Conservation (phyloP, 2,113 vertebrate species). For the Platycercus adscitus region DNA sequence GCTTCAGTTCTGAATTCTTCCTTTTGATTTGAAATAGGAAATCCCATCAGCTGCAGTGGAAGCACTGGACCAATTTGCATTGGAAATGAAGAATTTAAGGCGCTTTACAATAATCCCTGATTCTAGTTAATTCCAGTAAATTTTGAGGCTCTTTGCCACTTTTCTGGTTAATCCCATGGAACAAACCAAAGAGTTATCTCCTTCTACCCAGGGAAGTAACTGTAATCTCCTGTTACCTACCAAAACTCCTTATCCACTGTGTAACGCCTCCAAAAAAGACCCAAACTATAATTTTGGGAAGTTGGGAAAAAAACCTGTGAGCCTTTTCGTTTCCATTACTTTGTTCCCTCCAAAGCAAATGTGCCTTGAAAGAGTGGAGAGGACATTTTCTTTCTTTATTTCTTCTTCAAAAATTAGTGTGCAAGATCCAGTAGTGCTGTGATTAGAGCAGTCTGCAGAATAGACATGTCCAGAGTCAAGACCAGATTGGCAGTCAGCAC, state of each 20-base stretch:
- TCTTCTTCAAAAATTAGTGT: not conserved
- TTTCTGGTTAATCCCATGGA: not conserved
- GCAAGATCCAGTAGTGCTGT: not conserved
- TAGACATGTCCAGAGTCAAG: not conserved
- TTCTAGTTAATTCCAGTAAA: not conserved
- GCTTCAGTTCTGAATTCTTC: not conserved
- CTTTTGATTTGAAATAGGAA: constrained; percentile 20
- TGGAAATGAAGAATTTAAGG: not conserved
- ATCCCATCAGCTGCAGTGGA: not conserved
- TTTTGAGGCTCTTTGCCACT: not conserved
- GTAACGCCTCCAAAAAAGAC: not conserved
- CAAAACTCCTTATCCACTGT: not conserved
- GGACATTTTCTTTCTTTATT: not conserved
- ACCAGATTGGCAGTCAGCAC: not conserved
- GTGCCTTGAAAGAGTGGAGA: not conserved
- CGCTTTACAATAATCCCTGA: not conserved
- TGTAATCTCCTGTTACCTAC: not conserved
- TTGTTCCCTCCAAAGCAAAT: not conserved
- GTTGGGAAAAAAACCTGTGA: not conserved
- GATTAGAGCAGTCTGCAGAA: not conserved
- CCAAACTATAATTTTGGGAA: not conserved
- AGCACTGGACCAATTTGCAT: not conserved
- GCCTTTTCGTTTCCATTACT: not conserved
- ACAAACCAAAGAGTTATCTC: not conserved
- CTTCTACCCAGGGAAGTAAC: not conserved